phyloP scores from a whole-genome alignment of 2,113 vertebrate species.

The Piaya cayana region DNA sequence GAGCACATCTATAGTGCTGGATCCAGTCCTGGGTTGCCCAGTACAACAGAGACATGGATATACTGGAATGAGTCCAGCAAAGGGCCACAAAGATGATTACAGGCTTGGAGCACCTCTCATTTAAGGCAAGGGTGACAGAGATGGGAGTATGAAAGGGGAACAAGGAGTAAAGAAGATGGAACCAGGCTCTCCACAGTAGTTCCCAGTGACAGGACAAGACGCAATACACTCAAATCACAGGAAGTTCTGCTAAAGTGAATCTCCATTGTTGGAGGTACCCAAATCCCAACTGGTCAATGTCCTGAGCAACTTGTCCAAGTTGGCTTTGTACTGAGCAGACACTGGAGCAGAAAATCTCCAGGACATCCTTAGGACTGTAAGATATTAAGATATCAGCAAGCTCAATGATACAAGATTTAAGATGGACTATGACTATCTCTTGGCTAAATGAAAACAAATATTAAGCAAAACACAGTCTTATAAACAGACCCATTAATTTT shows the following conservation, averaged over 20 bases:
- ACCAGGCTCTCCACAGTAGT: not conserved
- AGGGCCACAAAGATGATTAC: not conserved
- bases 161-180: not conserved
- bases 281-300: not conserved
- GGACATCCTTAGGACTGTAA: not conserved
- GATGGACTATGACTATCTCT: not conserved
- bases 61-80: not conserved
- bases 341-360: not conserved
- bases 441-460: not conserved
- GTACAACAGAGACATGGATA: not conserved
- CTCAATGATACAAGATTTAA: not conserved
- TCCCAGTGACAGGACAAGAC: not conserved
- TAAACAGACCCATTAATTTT: not conserved
- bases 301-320: not conserved
- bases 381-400: not conserved
- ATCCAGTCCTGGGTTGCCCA: not conserved
- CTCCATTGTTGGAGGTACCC: not conserved
- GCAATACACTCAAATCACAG: not conserved
- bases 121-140: not conserved
- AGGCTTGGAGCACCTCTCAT: not conserved
- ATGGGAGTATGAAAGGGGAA: not conserved
- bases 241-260: not conserved
- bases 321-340: not conserved
- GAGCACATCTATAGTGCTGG: not conserved
- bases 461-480: not conserved